Conservation (phyloP, 2,797 vertebrate genomes). For the Vespertilio murinus region DNA sequence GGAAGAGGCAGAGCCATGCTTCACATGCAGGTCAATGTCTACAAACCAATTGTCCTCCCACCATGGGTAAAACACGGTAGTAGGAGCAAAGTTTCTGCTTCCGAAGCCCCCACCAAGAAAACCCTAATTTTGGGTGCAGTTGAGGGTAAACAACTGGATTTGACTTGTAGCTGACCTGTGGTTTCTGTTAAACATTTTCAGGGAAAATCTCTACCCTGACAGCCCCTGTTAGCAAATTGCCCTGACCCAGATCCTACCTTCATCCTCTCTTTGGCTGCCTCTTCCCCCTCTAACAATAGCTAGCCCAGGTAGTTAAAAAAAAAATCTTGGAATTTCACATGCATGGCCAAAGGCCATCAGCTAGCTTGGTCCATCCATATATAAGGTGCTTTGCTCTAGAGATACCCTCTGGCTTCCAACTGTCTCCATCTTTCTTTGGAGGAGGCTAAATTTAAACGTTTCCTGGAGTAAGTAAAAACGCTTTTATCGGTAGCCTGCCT, state of each 20-base stretch:
- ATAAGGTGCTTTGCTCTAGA: neutral
- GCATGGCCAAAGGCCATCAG: neutral
- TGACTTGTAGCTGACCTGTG: neutral
- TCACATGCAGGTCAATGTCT: neutral
- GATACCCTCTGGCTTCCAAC: neutral
- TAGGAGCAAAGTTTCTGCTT: neutral
- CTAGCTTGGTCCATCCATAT: neutral
- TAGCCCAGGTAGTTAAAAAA: neutral
- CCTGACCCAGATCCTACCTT: neutral
- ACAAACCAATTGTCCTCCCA: neutral
- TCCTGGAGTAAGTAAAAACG: neutral
- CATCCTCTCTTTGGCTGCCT: neutral
- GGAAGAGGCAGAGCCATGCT: neutral
- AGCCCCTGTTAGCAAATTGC: neutral
- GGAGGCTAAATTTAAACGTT: neutral
- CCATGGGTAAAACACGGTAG: neutral
- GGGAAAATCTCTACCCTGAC: neutral
- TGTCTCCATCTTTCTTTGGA: neutral
- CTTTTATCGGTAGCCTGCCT: neutral
- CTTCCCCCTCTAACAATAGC: neutral
- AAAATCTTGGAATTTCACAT: neutral
- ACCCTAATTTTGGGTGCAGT: neutral
- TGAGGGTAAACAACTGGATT: neutral
- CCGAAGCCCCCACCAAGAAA: neutral
- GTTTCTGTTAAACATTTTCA: neutral